Evolutionary conservation across 2,113 vertebrate genomes (phyloP), one percentile per base, ranked within the genome.

Genomic region (Pogona vitticeps): DNA sequence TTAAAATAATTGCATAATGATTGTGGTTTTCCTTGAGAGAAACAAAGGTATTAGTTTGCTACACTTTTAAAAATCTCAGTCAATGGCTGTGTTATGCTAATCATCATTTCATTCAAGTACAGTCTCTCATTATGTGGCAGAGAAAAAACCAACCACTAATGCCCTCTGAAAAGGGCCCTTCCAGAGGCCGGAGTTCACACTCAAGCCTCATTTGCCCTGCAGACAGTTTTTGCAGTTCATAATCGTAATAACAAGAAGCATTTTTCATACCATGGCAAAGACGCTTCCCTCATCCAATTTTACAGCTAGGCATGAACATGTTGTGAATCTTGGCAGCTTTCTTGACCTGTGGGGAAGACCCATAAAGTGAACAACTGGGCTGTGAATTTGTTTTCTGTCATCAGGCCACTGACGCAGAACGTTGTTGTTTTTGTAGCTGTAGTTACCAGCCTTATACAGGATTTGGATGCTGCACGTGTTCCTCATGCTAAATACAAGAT

Each of bases 301-400:
- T 86, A n/a, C 36, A 82, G 33, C 46, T 76, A 86, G 36, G 67
- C 36, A 26, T 36, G 36, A 75, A 59, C 90, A 80, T 91, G 2
- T 3, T 17, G 76, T n/a, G 80, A 86, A 87, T 81, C 88, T 65
- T 61, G 20, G 2, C 28, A 59, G 59, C 42, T 14, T 80, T 86
- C 14, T 86, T 85, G 83, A 85, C 80, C 80, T 88, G 31, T 79
- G 75, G 40, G 17, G 46, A 59, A 68, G 23, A 56, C 63, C 56
- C 58, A 58, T 83, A 86, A 79, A 88, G 72, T 80, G 61, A 82
- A 83, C 70, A 61, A 87, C 40, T 82, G 1, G 15, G 31, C 4
- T 80, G 5, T 82, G 71, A 91, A 89, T 94, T 92, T 89, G 26
- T 40, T 90, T 93, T 92, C 78, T 90, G 86, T 90, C 92, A 81